Evolutionary conservation across 1,140 invertebrate genomes (phyloP).

Genomic region (Rhopalosiphum padi): DNA sequence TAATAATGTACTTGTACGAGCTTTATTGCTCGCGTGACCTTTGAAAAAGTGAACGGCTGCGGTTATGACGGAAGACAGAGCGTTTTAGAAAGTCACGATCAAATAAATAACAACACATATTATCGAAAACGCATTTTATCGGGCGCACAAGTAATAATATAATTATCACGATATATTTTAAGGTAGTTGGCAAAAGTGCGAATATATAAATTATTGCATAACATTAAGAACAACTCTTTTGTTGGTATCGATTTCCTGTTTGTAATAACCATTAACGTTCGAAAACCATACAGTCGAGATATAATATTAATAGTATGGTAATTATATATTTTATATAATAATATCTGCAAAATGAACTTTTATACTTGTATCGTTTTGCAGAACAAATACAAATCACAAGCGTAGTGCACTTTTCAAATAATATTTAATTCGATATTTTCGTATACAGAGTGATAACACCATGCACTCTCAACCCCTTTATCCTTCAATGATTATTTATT

Average conservation of each 20-base stretch:
- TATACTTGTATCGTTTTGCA: background rate
- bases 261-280: background rate
- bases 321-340: background rate
- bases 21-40: background rate
- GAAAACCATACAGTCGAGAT: background rate
- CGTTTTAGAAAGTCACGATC: background rate
- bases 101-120: background rate
- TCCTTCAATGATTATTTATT: background rate
- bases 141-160: background rate
- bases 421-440: background rate
- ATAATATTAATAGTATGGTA: background rate
- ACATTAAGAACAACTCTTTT: slow-evolving; percentile 19
- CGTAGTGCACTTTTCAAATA: background rate
- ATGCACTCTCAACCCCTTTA: background rate
- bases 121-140: background rate
- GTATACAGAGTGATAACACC: background rate
- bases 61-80: background rate
- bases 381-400: background rate
- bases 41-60: background rate
- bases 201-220: background rate
- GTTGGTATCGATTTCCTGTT: background rate
- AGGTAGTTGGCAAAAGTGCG: background rate
- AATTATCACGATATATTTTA: background rate
- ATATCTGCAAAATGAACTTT: background rate
- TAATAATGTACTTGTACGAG: background rate